Evolutionary conservation across 2,888 invertebrate species (phyloP), one percentile per base, ranked within the genome.

Genomic region (Lobophora halterata): DNA sequence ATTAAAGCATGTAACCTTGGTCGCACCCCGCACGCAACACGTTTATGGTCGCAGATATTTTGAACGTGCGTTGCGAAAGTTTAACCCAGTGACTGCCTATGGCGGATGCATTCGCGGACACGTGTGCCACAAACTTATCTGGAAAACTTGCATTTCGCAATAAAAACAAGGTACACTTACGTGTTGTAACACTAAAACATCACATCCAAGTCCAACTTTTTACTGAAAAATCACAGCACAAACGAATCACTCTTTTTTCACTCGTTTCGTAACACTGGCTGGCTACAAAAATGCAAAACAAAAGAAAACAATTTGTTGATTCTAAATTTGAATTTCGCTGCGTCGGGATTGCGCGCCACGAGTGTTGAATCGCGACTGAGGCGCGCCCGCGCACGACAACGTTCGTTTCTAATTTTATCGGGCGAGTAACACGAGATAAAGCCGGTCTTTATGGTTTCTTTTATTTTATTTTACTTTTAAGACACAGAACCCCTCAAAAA

Each of bases 341-440:
- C 56, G 57, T 50, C 34, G 55, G 58, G 58, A 58, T 59, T 58
- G 60, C 57, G 64, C 63, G 61, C 55, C 56, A 59, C 65, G 59
- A 57, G 65, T 59, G 67, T 58, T 57, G 32, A 45, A 45, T 59
- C 57, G 61, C 60, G 65, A 68, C 69, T 67, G 62, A 55, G 52
- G 46, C 48, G 57, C 54, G 57, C 61, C 56, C 52, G 52, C 56
- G 56, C 55, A 20, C n/a, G 23, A 27, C 53, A 57, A 64, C 43
- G 26, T 32, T 42, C 71, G 70, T 72, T 78, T 83, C 85, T 86
- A 87, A 85, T 81, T 86, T 82, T 85, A 79, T 79, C 83, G 71
- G 64, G 67, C 72, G 69, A 82, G 86, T 87, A 86, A 86, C 73
- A 82, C 82, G 85, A 85, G 83, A 85, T 87, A 85, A 82, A 81